phyloP scores from a whole-genome alignment of 2,113 vertebrate species.

The Myrmophylax atrothorax region DNA sequence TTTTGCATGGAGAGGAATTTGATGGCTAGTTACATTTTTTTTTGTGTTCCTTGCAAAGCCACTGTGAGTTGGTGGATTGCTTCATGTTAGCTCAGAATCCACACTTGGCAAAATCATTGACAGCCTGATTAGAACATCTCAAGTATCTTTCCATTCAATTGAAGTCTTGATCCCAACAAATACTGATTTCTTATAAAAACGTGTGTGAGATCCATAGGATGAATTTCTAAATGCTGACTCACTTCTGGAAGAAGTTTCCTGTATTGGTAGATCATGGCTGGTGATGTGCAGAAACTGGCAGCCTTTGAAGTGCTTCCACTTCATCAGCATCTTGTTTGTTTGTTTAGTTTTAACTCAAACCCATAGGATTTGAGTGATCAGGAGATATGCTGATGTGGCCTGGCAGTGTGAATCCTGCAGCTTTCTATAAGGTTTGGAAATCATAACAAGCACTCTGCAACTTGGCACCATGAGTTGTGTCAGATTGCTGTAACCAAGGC shows the following conservation, averaged over 20 bases:
- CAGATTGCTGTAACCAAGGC: background rate
- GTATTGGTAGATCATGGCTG: background rate
- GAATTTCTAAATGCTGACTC: background rate
- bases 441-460: background rate
- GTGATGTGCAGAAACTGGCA: background rate
- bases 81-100: background rate
- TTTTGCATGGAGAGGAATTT: background rate
- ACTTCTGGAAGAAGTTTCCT: background rate
- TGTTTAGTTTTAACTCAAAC: background rate
- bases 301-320: background rate
- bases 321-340: background rate
- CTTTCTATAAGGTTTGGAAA: background rate
- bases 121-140: background rate
- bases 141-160: background rate
- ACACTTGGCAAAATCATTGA: background rate
- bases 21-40: background rate
- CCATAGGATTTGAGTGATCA: background rate
- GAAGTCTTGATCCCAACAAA: background rate
- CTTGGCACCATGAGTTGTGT: accelerated
- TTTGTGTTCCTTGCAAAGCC: background rate
- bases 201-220: background rate
- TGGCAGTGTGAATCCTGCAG: background rate
- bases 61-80: background rate
- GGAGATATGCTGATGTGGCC: background rate
- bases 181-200: background rate